Base-by-base conservation (phyloP, 2,113 vertebrate species). In the Ovibos moschatus region DNA sequence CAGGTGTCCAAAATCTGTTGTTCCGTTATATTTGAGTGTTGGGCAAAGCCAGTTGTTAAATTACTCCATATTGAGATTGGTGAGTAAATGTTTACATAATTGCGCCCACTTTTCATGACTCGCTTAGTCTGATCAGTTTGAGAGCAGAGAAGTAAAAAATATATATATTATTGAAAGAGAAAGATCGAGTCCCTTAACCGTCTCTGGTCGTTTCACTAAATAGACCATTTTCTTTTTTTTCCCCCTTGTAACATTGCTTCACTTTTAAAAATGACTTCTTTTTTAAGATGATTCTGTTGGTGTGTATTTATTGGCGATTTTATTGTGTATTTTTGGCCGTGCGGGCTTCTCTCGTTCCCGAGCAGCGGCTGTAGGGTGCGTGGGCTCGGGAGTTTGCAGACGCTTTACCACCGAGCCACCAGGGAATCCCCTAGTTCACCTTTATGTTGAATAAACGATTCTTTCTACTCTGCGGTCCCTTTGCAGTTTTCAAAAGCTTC, bases 31-130 rank as follows among this genome's bases (percentile, higher is more conserved):
- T 33, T 62, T 58, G 11, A 74, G 36, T 12, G 2, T 21, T 28
- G 51, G 82, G 83, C 62, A 78, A 27, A 92, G 76, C 55, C 45
- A 74, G 36, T 7, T 28, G 89, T 50, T 40, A 92, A 94, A 95
- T 96, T 71, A 78, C 23, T 76, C 67, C 62, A 10, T 55, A 25
- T 7, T 90, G 89, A 95, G 90, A 93, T 3, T 2, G 74, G 58
- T 92, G 91, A 82, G 79, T 51, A 95, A 98, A 91, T 94, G 89
- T 97, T 81, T 94, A n/a, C 92, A 57, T 97, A 98, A 98, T 98
- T 96, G 78, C 64, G 97, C 83, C 33, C 43, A 30, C 83, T 97
- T 98, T 97, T 88, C 62, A 83, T 84, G 81, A n/a, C 45, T 78
- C 27, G 74, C 71, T 87, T 87, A 36, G 81, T 90, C 96, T 47